Conservation (phyloP, 2,797 vertebrate species). For the Aplochiton taeniatus region DNA sequence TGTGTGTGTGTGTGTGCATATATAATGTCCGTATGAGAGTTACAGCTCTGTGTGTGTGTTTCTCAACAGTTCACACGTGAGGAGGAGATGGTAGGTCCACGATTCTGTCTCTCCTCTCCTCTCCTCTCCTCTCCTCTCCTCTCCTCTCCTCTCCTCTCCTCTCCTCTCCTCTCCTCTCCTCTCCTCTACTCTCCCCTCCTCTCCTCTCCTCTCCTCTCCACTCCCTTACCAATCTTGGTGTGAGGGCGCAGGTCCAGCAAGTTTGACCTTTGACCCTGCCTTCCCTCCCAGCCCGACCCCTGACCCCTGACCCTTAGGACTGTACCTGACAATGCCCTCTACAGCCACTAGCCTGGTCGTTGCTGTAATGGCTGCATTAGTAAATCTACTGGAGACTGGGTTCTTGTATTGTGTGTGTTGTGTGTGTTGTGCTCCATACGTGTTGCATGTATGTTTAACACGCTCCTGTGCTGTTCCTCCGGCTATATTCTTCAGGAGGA, state of each 20-base stretch:
- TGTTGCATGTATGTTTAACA: not conserved
- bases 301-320: too few species aligned
- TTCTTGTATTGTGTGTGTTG: too few species aligned
- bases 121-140: not conserved
- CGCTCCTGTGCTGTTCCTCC: not conserved
- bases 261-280: too few species aligned
- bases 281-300: too few species aligned
- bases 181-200: not conserved
- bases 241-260: too few species aligned
- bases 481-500: slow-evolving; percentile 67
- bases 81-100: slow-evolving; percentile 76
- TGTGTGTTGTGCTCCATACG: too few species aligned
- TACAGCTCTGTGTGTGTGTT: slow-evolving; percentile 17
- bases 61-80: slow-evolving; percentile 68
- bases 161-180: not conserved
- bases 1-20: slow-evolving; percentile 14
- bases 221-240: not conserved
- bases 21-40: slow-evolving; percentile 31
- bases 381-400: too few species aligned
- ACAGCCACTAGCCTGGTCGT: too few species aligned
- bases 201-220: not conserved
- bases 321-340: too few species aligned
- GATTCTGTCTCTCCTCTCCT: not conserved
- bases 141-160: not conserved
- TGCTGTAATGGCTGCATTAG: too few species aligned